Conservation (phyloP, 2,113 vertebrate species). For the Triplophysa siluroides region DNA sequence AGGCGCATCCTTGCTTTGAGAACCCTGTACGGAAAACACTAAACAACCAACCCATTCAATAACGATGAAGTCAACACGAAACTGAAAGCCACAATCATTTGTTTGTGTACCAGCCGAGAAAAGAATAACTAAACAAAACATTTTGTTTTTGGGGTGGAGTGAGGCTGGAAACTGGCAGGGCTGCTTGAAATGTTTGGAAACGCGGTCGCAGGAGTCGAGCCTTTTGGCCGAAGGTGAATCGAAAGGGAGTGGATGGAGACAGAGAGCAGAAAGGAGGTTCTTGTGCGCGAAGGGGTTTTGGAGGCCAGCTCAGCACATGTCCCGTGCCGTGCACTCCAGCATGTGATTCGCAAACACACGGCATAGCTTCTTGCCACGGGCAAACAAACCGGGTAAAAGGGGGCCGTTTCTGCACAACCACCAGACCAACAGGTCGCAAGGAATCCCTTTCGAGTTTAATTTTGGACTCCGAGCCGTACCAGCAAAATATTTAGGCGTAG, state of each 20-base stretch:
- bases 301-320: conserved; percentile 66
- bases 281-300: conserved; percentile 66
- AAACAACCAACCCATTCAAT: conserved; percentile 52
- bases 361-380: conserved; percentile 65
- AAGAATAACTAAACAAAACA: conserved; percentile 68
- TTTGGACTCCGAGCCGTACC: conserved; percentile 59
- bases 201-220: conserved; percentile 42
- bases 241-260: neutral
- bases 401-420: conserved; percentile 57
- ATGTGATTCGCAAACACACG: conserved; percentile 76
- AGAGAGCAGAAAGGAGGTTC: conserved; percentile 58
- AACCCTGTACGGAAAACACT: conserved; percentile 40
- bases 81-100: conserved; percentile 60
- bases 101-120: conserved; percentile 59
- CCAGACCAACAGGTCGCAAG: conserved; percentile 58
- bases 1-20: conserved; percentile 39
- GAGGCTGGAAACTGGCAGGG: conserved; percentile 50
- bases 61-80: conserved; percentile 58
- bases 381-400: conserved; percentile 67
- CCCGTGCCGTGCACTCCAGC: conserved; percentile 65
- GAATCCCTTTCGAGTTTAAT: conserved; percentile 69
- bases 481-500: conserved; percentile 60
- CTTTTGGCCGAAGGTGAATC: conserved; percentile 60
- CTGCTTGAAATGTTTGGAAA: conserved; percentile 66
- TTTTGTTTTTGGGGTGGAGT: conserved; percentile 62